phyloP scores from a whole-genome alignment of 1,140 invertebrate genomes.

The Globodera ellingtonae region DNA sequence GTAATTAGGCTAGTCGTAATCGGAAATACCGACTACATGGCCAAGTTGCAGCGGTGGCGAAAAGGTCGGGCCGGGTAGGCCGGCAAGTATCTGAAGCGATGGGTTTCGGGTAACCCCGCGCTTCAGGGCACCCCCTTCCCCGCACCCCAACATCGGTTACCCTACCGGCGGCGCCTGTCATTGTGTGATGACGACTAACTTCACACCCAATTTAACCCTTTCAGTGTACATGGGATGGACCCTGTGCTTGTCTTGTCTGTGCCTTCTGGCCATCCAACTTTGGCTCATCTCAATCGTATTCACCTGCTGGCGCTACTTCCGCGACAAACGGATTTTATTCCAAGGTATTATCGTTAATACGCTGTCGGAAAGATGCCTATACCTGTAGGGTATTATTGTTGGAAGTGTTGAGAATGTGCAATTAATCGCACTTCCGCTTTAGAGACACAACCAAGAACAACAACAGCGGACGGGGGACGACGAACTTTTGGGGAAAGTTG shows the following conservation, averaged over 20 bases:
- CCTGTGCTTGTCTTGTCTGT: conserved; percentile 40
- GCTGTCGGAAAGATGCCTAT: background rate
- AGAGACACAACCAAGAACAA: too few species aligned
- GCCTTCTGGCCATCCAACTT: conserved; percentile 44
- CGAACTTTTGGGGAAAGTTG: background rate
- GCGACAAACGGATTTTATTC: conserved; percentile 27
- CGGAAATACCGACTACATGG: background rate
- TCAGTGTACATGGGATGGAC: conserved; percentile 48
- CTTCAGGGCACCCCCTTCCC: background rate
- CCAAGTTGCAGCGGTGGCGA: background rate
- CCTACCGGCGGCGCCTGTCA: background rate
- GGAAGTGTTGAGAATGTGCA: background rate
- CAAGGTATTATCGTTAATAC: conserved; percentile 2
- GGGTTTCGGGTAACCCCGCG: too few species aligned
- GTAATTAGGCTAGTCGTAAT: background rate
- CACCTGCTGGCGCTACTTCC: conserved; percentile 50
- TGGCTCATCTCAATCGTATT: conserved; percentile 54
- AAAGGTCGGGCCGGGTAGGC: too few species aligned
- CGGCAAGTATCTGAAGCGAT: too few species aligned
- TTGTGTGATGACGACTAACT: too few species aligned
- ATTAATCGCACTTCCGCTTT: too few species aligned
- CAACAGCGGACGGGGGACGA: background rate
- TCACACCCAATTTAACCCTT: background rate
- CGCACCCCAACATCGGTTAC: background rate
- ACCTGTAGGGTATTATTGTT: too few species aligned